Percentiles rank a stretch among this genome's conserved stretches.
Conservation (phyloP, 2,797 vertebrate species). For the Poecilia wingei region DNA sequence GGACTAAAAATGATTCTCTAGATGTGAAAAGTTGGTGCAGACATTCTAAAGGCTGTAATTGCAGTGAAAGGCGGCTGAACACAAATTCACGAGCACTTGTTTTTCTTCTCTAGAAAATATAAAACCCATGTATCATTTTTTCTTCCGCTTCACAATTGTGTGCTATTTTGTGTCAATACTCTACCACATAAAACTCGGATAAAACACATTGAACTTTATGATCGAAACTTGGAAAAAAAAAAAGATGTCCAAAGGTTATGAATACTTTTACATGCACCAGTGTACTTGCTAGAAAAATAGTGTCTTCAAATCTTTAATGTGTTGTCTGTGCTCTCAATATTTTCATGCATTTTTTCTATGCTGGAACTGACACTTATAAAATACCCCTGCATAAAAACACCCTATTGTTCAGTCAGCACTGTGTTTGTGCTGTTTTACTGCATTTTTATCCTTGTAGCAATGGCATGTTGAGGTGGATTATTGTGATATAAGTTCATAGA, state of each 20-base stretch:
- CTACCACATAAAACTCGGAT: background rate
- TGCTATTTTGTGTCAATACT: background rate
- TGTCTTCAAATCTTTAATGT: conserved; percentile 26
- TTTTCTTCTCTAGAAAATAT: background rate
- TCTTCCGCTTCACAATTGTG: background rate
- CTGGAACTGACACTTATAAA: conserved; percentile 45
- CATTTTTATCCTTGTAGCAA: conserved; percentile 46
- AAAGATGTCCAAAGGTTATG: background rate
- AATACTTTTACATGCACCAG: background rate
- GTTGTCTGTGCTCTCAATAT: conserved; percentile 13
- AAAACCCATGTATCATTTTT: background rate
- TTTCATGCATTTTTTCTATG: conserved; percentile 38
- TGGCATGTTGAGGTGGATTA: conserved; percentile 40
- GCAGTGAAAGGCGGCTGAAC: background rate
- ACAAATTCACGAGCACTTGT: background rate
- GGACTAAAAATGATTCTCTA: background rate
- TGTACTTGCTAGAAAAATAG: conserved; percentile 1
- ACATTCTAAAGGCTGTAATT: background rate
- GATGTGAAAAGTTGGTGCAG: background rate
- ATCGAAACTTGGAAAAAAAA: background rate
- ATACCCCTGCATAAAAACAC: conserved; percentile 54
- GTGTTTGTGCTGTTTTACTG: conserved; percentile 3
- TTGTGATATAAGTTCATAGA: conserved; percentile 49
- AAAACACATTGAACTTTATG: background rate
- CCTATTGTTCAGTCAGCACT: conserved; percentile 34